These are phyloP conservation scores for Strigamia transsilvanica DNA, from an alignment of 2,888 invertebrate genomes.

Conservation along the genomic window DNA sequence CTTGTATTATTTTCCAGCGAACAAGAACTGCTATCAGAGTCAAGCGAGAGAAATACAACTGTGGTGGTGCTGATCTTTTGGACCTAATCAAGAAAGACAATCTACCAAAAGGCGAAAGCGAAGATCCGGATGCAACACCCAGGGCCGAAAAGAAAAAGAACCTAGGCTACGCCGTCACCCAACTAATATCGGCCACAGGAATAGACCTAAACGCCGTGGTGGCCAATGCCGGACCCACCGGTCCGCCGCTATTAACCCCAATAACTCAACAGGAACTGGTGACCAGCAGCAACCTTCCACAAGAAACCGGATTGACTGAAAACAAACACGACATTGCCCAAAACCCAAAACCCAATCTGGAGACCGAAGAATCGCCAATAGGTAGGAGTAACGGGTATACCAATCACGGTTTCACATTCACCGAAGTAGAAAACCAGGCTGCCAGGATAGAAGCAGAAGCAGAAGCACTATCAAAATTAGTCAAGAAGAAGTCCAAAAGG, in stretches of 20 bases:
- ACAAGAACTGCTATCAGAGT: slow-evolving; percentile 53
- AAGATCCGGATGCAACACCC: slow-evolving; percentile 54
- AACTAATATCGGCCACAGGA: slow-evolving; percentile 13
- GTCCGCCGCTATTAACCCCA: background rate
- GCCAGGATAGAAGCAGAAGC: background rate
- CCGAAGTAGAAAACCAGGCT: slow-evolving; percentile 22
- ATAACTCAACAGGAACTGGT: background rate
- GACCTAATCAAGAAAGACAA: slow-evolving; percentile 54
- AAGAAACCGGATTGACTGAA: slow-evolving; percentile 12
- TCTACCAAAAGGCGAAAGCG: slow-evolving; percentile 53
- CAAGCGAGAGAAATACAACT: slow-evolving; percentile 53
- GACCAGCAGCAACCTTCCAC: background rate
- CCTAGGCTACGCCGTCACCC: slow-evolving; percentile 38
- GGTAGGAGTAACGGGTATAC: background rate
- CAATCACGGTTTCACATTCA: background rate
- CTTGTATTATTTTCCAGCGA: slow-evolving; percentile 43
- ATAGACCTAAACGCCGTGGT: background rate
- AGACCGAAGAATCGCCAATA: background rate
- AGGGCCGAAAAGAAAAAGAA: slow-evolving; percentile 54
- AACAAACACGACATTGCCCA: slow-evolving; percentile 12
- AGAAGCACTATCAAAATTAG: background rate
- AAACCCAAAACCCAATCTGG: slow-evolving; percentile 26
- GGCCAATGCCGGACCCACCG: background rate
- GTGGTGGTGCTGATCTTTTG: background rate
- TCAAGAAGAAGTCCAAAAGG: background rate